Evolutionary conservation across 2,888 invertebrate species (phyloP), one percentile per base, ranked within the genome.

Genomic region (Diaphora mendica): DNA sequence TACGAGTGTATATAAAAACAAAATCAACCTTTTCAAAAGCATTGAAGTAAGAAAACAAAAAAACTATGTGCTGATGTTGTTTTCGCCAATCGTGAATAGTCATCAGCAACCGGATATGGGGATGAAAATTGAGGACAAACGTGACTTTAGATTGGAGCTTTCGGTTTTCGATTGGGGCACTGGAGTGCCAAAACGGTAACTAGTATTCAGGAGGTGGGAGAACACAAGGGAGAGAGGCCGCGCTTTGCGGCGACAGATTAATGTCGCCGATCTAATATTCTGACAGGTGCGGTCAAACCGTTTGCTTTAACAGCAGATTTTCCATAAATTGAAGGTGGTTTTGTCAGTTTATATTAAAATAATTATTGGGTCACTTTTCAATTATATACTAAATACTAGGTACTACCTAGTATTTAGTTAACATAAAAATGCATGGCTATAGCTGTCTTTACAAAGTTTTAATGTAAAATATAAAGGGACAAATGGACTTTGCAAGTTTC

Each of bases 251-350:
- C 87, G 82, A 84, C 89, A 90, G 92, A 95, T 93, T 94, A 92
- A 95, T 95, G 91, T 87, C 88, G 85, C 79, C 93, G 87, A 95
- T 94, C 91, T 93, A 92, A 93, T 93, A 94, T 92, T 91, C 91
- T 92, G 94, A 91, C 93, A 92, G 91, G 89, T 91, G 92, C 88
- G 92, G 92, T 90, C 77, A 82, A 65, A 69, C 65, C 77, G 67
- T 71, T 78, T 76, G 72, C 77, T 69, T 70, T 69, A 77, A 71
- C 65, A 68, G 71, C 71, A 73, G 71, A 74, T 73, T 65, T 74
- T 72, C 59, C 35, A 65, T 72, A 64, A 35, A 42, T 39, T 80
- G 79, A 85, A 86, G 77, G 76, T 71, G 86, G 79, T 73, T 64
- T 70, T 65, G 35, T 55, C 20, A 44, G 48, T 17, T 48, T 5